Percentiles rank a stretch among this genome's conserved stretches.
Conservation (phyloP, 2,797 vertebrate genomes). For the Streptopelia turtur region DNA sequence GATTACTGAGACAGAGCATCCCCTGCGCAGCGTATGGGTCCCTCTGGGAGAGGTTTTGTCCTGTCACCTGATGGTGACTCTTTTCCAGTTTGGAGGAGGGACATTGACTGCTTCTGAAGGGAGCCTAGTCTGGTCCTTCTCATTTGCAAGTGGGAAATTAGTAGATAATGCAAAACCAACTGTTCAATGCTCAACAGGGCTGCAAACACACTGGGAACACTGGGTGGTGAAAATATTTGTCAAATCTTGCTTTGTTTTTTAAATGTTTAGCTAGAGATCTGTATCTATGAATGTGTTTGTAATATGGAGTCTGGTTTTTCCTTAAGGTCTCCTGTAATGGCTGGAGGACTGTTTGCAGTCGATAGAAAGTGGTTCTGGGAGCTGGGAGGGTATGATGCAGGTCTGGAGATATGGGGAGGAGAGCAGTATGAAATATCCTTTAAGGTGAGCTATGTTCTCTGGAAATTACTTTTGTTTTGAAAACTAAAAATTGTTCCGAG, state of each 20-base stretch:
- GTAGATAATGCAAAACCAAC: neutral
- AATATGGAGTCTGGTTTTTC: conserved; percentile 69
- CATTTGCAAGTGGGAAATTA: neutral
- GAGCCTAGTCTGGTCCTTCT: conserved; percentile 17
- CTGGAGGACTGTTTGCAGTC: conserved; percentile 94
- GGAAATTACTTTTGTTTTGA: conserved; percentile 32
- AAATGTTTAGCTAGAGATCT: conserved; percentile 51
- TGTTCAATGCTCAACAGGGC: neutral
- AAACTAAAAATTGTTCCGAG: conserved; percentile 45
- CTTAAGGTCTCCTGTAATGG: conserved; percentile 96
- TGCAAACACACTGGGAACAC: neutral
- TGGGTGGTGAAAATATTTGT: neutral
- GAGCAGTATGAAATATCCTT: conserved; percentile 99
- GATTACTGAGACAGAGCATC: neutral
- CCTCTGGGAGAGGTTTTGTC: neutral
- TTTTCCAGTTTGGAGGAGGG: neutral
- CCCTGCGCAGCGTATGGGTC: neutral
- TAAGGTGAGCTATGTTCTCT: conserved; percentile 86
- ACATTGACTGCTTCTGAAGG: conserved; percentile 18
- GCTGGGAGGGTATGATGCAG: conserved; percentile 93
- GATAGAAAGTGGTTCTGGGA: conserved; percentile 99
- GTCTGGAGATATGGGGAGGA: conserved; percentile 99
- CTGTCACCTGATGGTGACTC: neutral
- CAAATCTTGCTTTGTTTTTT: conserved; percentile 36
- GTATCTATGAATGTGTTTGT: conserved; percentile 60